Percentiles rank a stretch among this genome's conserved stretches.
Conservation (phyloP, 2,113 vertebrate species). For the Setophaga coronata region DNA sequence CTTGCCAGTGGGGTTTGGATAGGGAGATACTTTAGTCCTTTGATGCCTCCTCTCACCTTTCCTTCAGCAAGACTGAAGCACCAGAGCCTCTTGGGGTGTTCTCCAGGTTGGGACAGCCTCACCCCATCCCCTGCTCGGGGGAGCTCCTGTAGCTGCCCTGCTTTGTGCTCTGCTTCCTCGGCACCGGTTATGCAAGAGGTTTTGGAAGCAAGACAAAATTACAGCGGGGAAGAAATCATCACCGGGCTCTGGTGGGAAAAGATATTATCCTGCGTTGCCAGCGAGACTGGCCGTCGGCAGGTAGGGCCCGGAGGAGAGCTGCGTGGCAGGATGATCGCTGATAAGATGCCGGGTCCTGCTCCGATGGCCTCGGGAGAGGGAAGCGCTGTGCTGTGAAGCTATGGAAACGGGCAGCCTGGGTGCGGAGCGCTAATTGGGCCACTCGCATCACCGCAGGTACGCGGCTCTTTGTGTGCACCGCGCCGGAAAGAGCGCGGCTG, state of each 20-base stretch:
- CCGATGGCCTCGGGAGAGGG: conserved; percentile 84
- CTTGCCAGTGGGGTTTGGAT: background rate
- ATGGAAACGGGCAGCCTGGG: conserved; percentile 91
- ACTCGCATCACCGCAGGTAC: conserved; percentile 80
- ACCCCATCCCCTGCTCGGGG: background rate
- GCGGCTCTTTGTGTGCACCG: conserved; percentile 57
- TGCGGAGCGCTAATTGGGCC: conserved; percentile 88
- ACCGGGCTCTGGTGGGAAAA: background rate
- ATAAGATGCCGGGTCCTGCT: conserved; percentile 88
- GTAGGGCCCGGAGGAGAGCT: conserved; percentile 82
- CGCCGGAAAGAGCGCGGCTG: background rate
- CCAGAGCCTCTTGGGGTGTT: background rate
- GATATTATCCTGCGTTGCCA: background rate
- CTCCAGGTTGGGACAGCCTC: background rate
- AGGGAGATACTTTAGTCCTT: background rate
- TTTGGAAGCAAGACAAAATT: conserved; percentile 9
- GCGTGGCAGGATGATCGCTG: conserved; percentile 84
- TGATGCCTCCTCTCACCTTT: background rate
- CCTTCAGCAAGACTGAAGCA: background rate
- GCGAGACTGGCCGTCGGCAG: conserved; percentile 8
- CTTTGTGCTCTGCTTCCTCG: background rate
- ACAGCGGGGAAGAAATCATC: background rate
- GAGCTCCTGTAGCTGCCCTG: background rate
- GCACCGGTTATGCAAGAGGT: background rate
- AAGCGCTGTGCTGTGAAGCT: conserved; percentile 83